Evolutionary conservation across 2,113 vertebrate species (phyloP), one percentile per base, ranked within the genome.

Genomic region (Ciconia stormi): DNA sequence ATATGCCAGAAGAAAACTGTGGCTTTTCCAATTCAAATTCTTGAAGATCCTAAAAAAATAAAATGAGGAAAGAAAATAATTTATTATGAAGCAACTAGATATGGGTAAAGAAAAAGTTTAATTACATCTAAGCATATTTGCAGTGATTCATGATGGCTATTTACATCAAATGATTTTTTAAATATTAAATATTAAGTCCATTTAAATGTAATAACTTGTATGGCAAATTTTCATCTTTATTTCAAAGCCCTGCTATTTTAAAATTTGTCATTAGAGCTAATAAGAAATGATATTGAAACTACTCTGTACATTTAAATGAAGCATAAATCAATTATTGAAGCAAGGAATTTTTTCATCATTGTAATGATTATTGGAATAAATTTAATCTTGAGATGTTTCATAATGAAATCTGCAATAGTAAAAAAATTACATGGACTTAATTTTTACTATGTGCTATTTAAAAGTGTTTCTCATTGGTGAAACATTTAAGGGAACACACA

Each of bases 291-390:
- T 98, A 98, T 97, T 98, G 98, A 94, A 98, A 98, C 95, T 97
- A 97, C 93, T 98, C 97, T 6, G 25, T 98, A 98, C 97, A 98
- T 98, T 98, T 98, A 98, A 98, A 98, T 98, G 98, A 98, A 98
- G 97, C 98, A 98, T 98, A 98, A 98, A 98, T 98, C 98, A 98
- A 98, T 98, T 98, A 98, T 98, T 98, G 98, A 98, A 98, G 98
- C 98, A 98, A 97, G 97, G 96, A 97, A 94, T 98, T 98, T 98
- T 98, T 98, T 98, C 98, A 98, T 98, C 97, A 97, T 98, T 98
- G 88, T 97, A 98, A 98, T 98, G 98, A 98, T 98, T 98, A 98
- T 98, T 95, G 76, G 96, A 98, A 98, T 98, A 98, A 98, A 98
- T 98, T 98, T 98, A 97, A 96, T 98, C 97, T 97, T 97, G 97